Evolutionary conservation across 2,797 vertebrate genomes (phyloP).

Genomic region (Molossus alvarezi): DNA sequence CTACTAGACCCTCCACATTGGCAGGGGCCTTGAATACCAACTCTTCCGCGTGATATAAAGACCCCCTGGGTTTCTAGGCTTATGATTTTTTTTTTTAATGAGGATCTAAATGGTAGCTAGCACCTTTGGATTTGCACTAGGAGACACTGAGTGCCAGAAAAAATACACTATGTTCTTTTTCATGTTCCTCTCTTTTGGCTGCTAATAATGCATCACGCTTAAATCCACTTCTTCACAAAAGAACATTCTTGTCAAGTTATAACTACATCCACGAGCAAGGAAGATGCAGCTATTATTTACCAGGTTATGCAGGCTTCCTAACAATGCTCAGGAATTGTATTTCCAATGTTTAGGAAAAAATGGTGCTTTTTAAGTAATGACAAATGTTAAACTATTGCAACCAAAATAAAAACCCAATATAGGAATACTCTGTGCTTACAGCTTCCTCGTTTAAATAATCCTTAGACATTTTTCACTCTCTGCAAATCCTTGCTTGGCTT

Average conservation of each 20-base stretch:
- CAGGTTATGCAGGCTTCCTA: not conserved
- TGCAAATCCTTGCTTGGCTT: constrained; percentile 7
- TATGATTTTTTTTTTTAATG: not conserved
- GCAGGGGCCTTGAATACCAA: not conserved
- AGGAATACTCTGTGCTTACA: not conserved
- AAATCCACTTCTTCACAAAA: not conserved
- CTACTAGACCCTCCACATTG: not conserved
- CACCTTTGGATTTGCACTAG: not conserved
- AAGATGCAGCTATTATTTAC: not conserved
- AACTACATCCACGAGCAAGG: not conserved
- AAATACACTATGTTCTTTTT: not conserved
- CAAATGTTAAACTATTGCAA: not conserved
- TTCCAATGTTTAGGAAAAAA: not conserved
- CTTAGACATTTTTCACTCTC: not conserved
- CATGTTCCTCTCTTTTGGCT: not conserved
- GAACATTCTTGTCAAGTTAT: not conserved
- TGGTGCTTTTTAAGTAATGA: not conserved
- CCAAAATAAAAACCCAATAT: not conserved
- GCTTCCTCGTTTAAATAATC: not conserved
- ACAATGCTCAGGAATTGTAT: not conserved
- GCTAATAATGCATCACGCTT: not conserved
- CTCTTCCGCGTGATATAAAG: not conserved
- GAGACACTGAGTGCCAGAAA: not conserved
- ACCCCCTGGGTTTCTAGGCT: not conserved
- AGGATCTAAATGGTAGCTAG: not conserved